Evolutionary conservation across 2,888 invertebrate species (phyloP), one percentile per base, ranked within the genome.

Genomic region (Acanthopleura granulata): DNA sequence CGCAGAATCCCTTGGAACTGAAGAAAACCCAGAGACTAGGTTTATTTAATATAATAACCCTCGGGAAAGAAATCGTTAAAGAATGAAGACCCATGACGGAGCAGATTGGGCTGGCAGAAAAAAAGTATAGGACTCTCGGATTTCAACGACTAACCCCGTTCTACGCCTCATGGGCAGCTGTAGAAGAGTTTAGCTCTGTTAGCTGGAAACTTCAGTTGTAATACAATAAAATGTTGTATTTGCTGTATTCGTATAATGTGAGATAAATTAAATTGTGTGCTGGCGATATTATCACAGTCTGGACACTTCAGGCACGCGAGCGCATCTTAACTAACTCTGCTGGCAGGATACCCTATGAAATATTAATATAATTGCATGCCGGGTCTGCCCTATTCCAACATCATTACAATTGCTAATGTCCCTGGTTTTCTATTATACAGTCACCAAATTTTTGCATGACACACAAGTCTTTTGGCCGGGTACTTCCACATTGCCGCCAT

Each of bases 321-420:
- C 18, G 18, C 29, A 27, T 66, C 16, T 66, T 27, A 22, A 27
- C 22, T 22, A 27, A 27, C 66, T 66, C 22, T 9, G 22, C 1
- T 27, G 15, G 25, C 25, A 27, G 22, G 22, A 1, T 66, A 66
- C 16, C 57, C 22, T 66, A 66, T 66, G 66, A 66, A 66, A 66
- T 66, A 66, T 66, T 66, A 66, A 66, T 66, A 66, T 27, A 1
- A 66, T 25, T 15, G 66, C 66, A 66, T 66, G 29, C 66, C 66
- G 29, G 66, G 27, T 6, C 66, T 57, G n/a, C 15, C 29, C 66
- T 27, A 16, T 27, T 66, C 25, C 66, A 27, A 27, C 27, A 27
- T 66, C 66, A 66, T 66, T 66, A 27, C 66, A 66, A 66, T 66
- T 66, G 66, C 66, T 66, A 66, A 66, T 66, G 66, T 57, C 6